Conservation (phyloP, 2,797 vertebrate species). For the Epinephelus malabaricus region DNA sequence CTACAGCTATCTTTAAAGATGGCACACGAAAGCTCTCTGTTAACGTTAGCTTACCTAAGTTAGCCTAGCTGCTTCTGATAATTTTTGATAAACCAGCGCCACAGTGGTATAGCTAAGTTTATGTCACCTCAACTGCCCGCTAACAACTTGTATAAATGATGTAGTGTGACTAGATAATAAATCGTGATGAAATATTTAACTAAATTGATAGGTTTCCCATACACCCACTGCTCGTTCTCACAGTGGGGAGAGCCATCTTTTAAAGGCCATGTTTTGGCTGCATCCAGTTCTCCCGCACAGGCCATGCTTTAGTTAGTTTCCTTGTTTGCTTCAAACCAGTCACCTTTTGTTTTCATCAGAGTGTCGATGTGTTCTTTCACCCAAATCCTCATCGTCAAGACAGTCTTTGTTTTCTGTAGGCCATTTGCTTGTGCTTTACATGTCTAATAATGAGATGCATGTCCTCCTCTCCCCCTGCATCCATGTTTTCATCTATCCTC, state of each 20-base stretch:
- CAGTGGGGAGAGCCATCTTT: slow-evolving; percentile 56
- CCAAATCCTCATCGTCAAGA: background rate
- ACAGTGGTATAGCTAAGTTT: background rate
- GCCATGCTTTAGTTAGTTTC: slow-evolving; percentile 62
- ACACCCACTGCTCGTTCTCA: slow-evolving; percentile 25
- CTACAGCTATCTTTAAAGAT: slow-evolving; percentile 52
- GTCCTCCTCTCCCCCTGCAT: slow-evolving; percentile 33
- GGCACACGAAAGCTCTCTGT: slow-evolving; percentile 49
- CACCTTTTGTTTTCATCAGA: slow-evolving; percentile 12
- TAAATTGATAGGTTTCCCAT: slow-evolving; percentile 10
- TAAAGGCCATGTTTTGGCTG: slow-evolving; percentile 81
- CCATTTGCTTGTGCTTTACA: slow-evolving; percentile 17
- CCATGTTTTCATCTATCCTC: slow-evolving; percentile 40
- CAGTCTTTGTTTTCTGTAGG: slow-evolving; percentile 19
- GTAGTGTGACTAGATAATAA: background rate
- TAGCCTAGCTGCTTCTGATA: slow-evolving; percentile 55
- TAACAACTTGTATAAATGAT: background rate
- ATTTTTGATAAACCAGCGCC: slow-evolving; percentile 7
- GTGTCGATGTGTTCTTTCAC: slow-evolving; percentile 3
- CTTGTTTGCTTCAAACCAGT: slow-evolving; percentile 19
- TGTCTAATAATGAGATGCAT: slow-evolving; percentile 40
- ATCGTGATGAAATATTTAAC: background rate
- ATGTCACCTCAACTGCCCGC: background rate
- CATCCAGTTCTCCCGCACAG: slow-evolving; percentile 52
- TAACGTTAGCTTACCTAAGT: slow-evolving; percentile 52